phyloP scores from a whole-genome alignment of 1,140 invertebrate genomes.

The Brachionus angularis region DNA sequence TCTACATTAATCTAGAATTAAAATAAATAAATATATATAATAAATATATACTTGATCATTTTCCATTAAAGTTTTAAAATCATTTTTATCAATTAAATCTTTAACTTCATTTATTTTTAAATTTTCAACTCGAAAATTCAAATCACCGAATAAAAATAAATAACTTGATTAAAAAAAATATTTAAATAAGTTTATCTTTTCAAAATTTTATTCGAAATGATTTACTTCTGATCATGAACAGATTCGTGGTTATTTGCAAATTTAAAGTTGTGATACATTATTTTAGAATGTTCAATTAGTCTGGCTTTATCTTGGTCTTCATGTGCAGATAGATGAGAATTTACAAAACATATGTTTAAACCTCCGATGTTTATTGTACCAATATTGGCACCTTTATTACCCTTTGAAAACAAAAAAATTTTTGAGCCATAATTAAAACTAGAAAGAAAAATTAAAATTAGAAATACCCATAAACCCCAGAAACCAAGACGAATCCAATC shows the following conservation, averaged over 20 bases:
- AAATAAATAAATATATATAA: background rate
- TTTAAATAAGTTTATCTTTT: background rate
- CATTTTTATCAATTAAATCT: background rate
- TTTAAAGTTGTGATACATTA: conserved; percentile 18
- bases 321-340: conserved; percentile 38
- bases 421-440: background rate
- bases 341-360: conserved; percentile 35
- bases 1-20: too few species aligned
- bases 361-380: conserved; percentile 19
- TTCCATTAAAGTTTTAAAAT: conserved; percentile 12
- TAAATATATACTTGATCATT: conserved; percentile 13
- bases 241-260: background rate
- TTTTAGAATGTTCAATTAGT: conserved; percentile 32
- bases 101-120: background rate
- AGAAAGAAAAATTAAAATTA: background rate
- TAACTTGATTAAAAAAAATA: background rate
- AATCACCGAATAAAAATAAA: conserved; percentile 38
- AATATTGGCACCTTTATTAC: conserved; percentile 41
- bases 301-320: conserved; percentile 9
- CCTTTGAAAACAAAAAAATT: background rate
- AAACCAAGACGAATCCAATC: conserved; percentile 29
- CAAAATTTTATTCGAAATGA: background rate
- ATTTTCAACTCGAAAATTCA: conserved; percentile 39
- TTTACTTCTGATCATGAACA: conserved; percentile 28
- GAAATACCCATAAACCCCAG: conserved; percentile 18